Evolutionary conservation across 2,888 invertebrate species (phyloP).

Genomic region (Sinhomidia bicolor): DNA sequence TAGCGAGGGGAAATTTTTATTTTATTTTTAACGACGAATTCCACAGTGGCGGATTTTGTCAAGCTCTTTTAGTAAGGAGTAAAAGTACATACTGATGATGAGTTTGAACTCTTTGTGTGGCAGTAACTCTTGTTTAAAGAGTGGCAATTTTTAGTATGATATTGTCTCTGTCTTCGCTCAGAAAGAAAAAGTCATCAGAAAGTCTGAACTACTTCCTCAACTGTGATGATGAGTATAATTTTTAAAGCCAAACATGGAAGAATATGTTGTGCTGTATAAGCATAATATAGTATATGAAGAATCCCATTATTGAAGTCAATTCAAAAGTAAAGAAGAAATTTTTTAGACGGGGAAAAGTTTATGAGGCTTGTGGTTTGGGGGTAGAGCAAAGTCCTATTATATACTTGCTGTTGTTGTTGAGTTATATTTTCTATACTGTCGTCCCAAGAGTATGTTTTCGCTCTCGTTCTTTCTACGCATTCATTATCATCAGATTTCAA

Average conservation of each 20-base stretch:
- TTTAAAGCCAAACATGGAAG: background rate
- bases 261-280: background rate
- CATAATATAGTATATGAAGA: background rate
- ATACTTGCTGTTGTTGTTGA: background rate
- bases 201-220: too few species aligned
- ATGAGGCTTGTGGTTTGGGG: conserved; percentile 35
- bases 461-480: background rate
- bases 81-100: too few species aligned
- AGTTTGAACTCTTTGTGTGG: too few species aligned
- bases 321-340: background rate
- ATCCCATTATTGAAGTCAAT: background rate
- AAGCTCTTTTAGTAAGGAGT: too few species aligned
- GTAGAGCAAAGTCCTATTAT: background rate
- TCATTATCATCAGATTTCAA: conserved; percentile 39
- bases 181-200: too few species aligned
- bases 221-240: too few species aligned
- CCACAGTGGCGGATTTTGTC: too few species aligned
- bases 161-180: too few species aligned
- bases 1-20: too few species aligned
- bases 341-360: background rate
- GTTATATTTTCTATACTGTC: background rate
- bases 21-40: too few species aligned
- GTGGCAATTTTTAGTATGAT: too few species aligned
- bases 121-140: too few species aligned
- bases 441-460: background rate